Evolutionary conservation across 30 jellyfish, hydroid and myxozoan species (phyloP), one percentile per base, ranked within the genome.

Genomic region (Pseudorhiza aurosa): DNA sequence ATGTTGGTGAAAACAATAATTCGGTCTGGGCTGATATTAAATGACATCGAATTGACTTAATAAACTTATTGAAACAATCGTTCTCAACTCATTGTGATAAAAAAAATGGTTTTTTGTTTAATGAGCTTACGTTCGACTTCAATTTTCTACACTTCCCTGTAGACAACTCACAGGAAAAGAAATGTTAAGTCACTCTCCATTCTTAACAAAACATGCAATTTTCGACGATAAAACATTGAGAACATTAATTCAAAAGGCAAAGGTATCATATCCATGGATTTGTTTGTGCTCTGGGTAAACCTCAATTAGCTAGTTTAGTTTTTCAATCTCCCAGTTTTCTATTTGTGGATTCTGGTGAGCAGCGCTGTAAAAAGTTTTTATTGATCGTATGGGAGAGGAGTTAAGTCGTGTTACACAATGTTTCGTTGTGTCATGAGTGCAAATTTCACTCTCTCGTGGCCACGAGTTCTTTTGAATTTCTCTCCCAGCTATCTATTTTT

Each of bases 261-360:
- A 49, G 44, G 29, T 29, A 59, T 29, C 50, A 59, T 26, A 29
- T 29, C 53, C 53, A 25, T 26, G 40, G 82, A 43, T 29, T 33
- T 43, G 39, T 29, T 40, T 29, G 33, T 53, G 19, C 67, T 53
- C 24, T 53, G 19, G 5, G 17, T 24, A 24, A 47, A 27, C 32
- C 21, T 22, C 29, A 32, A 73, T 51, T 36, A 49, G 35, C 53
- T 40, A 73, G 22, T 73, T 73, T 50, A 75, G 75, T 73, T 73
- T 51, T 49, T 37, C 62, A 32, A 24, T 53, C 36, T n/a, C n/a
- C n/a, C n/a, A n/a, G n/a, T n/a, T n/a, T n/a, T n/a, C n/a, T n/a
- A n/a, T n/a, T n/a, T n/a, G n/a, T n/a, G n/a, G n/a, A n/a, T n/a
- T n/a, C n/a, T n/a, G n/a, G n/a, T n/a, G n/a, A n/a, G n/a, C n/a